Base-by-base conservation (phyloP, 53 echinoderm and acorn worm genomes). In the Holothuria leucospilota region DNA sequence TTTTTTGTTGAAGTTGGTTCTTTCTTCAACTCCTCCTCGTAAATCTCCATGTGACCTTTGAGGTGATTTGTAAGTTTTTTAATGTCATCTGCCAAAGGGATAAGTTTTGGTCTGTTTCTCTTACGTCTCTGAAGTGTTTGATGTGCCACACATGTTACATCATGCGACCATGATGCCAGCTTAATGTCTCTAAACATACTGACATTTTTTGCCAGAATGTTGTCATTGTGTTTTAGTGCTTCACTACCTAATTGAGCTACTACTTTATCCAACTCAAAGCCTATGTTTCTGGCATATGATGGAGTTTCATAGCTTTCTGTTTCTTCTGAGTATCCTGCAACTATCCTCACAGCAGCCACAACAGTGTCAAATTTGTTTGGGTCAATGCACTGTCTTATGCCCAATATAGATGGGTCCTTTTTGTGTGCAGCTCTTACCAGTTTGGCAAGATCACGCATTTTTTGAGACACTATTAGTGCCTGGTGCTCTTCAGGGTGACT, bases 401-500 rank as follows among this genome's bases (percentile, higher is more conserved):
- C 79, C 60, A 78, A 85, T 66, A 79, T 85, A 23, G 29, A 34
- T 24, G 63, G 62, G 42, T 86, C 86, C 46, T 38, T 27, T 3
- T 39, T 13, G 18, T 46, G 62, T 39, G 63, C 86, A 34, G 18
- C 59, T 39, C 27, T 69, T 29, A 69, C 71, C 56, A 71, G 53
- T 72, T 38, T 85, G 29, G 71, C 85, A n/a, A 85, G 30, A 72
- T 85, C 66, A 38, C 77, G 21, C 77, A 60, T 86, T 77, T 77
- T 53, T 39, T 61, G 75, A 38, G 77, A 75, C 25, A 75, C 70
- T 41, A 62, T 24, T 28, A 29, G 72, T 56, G 58, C 85, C 27
- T 85, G 85, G 85, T 71, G 85, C 66, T 66, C 67, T 56, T 71
- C 85, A 71, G 85, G 85, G 49, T 85, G 85, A 52, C 42, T 85